Evolutionary conservation across 2,113 vertebrate species (phyloP).

Genomic region (Gymnogyps californianus): DNA sequence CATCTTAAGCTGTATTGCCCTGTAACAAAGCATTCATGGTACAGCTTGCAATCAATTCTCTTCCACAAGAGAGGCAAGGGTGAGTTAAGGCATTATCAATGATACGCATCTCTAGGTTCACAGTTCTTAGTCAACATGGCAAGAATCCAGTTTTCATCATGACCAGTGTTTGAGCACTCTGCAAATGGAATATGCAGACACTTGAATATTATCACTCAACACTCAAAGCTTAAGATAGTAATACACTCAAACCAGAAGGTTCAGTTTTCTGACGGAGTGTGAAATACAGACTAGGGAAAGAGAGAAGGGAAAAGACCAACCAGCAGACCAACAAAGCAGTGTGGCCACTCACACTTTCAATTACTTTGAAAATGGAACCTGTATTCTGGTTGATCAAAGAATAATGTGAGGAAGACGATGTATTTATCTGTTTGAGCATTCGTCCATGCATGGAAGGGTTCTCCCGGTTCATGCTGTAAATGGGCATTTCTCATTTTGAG

Average conservation of each 20-base stretch:
- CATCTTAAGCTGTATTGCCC: neutral
- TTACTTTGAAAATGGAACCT: neutral
- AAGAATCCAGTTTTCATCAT: neutral
- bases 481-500: neutral
- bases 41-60: neutral
- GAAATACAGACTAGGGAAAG: neutral
- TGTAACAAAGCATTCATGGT: neutral
- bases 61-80: neutral
- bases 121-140: neutral
- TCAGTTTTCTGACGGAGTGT: neutral
- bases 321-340: neutral
- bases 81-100: neutral
- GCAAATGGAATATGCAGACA: neutral
- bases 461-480: neutral
- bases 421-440: neutral
- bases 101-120: accelerated
- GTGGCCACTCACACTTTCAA: neutral
- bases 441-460: neutral
- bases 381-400: neutral
- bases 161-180: neutral
- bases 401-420: neutral
- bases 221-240: neutral
- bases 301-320: neutral
- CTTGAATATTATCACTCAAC: neutral
- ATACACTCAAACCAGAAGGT: neutral